Evolutionary conservation across 2,113 vertebrate genomes (phyloP), one percentile per base, ranked within the genome.

Genomic region (Halichoeres trimaculatus): DNA sequence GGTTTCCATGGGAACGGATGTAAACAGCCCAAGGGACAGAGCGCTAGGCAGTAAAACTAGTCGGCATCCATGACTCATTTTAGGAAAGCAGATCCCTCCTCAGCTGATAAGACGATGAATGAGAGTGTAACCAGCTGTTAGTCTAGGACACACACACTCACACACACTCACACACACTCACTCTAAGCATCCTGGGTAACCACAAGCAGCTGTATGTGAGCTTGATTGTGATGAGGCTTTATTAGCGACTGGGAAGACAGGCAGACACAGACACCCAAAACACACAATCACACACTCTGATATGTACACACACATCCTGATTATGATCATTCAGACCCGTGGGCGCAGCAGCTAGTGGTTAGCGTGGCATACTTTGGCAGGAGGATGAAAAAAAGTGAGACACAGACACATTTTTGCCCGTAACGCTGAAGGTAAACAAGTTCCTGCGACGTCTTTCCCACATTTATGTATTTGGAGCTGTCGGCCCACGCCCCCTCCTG

Each of bases 41-140:
- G 52, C 48, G 48, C 73, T 53, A 51, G 58, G 70, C 34, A 1
- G 24, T 68, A 47, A 1, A 53, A 48, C 52, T 74, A 80, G 23
- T 67, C 51, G 71, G 78, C 55, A 54, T 80, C 83, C 59, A 84
- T 90, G 84, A 87, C 52, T 90, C 85, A 88, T 74, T 86, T 84
- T 86, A 54, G 73, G 73, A 77, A 61, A 71, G 24, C 41, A 5
- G 75, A 82, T 84, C 74, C 66, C 68, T 75, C 53, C 52, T 59
- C 72, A 52, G 50, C 80, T 82, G 90, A 91, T 88, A 88, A 88
- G 83, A 76, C 45, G 45, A 61, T 52, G 53, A 62, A n/a, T 84
- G 55, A 88, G 83, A 77, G 74, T 56, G 41, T 63, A 74, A 73
- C 73, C 80, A 87, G 69, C 89, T 87, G 83, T 70, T 24, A 70